Evolutionary conservation across 1,140 invertebrate species (phyloP).

Genomic region (Temnothorax longispinosus): DNA sequence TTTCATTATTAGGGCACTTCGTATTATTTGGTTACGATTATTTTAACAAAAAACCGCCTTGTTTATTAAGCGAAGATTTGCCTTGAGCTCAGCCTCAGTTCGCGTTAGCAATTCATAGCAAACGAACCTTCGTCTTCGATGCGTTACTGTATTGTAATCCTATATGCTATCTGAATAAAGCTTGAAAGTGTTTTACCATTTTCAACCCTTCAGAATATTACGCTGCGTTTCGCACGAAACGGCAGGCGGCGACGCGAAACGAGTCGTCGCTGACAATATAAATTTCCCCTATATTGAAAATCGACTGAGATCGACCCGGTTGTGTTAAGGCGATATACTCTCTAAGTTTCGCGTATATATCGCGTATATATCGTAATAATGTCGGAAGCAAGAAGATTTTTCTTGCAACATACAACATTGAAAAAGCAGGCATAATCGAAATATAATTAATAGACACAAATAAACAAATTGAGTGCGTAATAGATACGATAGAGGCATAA

Average conservation of each 20-base stretch:
- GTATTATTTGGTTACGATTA: not conserved
- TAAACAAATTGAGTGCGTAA: not conserved
- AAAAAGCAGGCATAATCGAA: not conserved
- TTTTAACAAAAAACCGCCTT: not conserved
- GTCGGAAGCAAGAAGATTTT: not conserved
- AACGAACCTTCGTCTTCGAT: not conserved
- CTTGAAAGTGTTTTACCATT: not conserved
- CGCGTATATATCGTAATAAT: not conserved
- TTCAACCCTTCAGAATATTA: not conserved
- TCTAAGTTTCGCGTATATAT: not conserved
- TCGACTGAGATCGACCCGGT: not conserved
- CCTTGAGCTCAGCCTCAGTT: not conserved
- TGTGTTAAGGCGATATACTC: not conserved
- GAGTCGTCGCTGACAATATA: not conserved
- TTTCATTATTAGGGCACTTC: not conserved
- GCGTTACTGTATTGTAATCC: no score
- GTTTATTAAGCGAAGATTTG: not conserved
- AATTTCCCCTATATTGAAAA: slow-evolving; percentile 2
- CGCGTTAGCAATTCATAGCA: not conserved
- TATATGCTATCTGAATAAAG: not conserved
- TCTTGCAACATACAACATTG: not conserved
- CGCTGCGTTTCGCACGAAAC: not conserved
- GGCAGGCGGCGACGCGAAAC: not conserved
- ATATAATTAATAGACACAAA: not conserved
- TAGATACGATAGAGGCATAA: not conserved